These are phyloP conservation scores for Stichodactyla mertensii DNA, from an alignment of 64 coral and sea anemone species.

Conservation along the genomic window DNA sequence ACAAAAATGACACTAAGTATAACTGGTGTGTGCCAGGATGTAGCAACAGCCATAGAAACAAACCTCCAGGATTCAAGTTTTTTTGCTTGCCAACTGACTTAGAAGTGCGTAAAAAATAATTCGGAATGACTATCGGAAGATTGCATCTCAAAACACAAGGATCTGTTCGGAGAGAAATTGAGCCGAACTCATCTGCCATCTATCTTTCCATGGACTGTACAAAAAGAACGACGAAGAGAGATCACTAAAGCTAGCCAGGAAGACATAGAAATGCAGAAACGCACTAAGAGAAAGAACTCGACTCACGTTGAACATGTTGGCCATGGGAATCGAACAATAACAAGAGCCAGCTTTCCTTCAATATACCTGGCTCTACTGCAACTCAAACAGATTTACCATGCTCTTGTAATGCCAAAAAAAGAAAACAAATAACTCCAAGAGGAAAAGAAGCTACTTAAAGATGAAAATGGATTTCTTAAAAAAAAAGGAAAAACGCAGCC, in stretches of 20 bases:
- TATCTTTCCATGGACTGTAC: slow-evolving; percentile 18
- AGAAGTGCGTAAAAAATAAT: slow-evolving; percentile 37
- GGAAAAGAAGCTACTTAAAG: too few species aligned
- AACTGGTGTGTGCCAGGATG: slow-evolving; percentile 32
- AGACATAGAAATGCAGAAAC: neutral
- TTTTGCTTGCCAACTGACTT: neutral
- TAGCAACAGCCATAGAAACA: neutral
- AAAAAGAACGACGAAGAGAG: neutral
- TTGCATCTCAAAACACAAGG: neutral
- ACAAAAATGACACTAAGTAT: slow-evolving; percentile 18
- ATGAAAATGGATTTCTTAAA: too few species aligned
- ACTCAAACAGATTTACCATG: neutral
- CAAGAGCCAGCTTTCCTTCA: neutral
- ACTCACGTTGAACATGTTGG: neutral
- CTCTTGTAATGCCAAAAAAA: neutral
- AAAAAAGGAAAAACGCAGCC: too few species aligned
- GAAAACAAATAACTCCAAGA: neutral
- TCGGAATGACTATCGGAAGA: slow-evolving; percentile 9
- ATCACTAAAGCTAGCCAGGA: neutral
- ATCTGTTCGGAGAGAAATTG: slow-evolving; percentile 25
- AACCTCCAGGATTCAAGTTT: too few species aligned
- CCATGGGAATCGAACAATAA: neutral
- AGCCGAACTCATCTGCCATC: slow-evolving; percentile 38
- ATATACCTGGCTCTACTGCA: neutral
- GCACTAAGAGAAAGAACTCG: neutral